A percentile compares a stretch with the other conserved stretches of the same genome.
Conservation (phyloP, 2,888 invertebrate genomes). For the Strigamia maritima region DNA sequence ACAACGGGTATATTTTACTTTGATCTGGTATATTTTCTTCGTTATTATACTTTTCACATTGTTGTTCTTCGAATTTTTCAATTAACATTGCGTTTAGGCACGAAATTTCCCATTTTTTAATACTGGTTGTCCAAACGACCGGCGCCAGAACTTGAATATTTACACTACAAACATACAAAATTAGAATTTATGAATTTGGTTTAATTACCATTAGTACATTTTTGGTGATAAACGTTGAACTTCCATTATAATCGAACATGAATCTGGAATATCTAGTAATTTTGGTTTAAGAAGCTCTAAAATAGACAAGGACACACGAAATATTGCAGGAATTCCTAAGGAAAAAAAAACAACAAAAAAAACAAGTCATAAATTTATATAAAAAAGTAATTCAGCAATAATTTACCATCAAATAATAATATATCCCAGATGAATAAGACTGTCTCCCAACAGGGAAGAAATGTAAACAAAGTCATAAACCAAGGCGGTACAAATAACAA, state of each 20-base stretch:
- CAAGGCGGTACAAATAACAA: constrained; percentile 40
- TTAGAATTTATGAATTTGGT: no score
- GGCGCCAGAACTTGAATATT: not conserved
- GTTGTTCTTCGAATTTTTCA: constrained; percentile 1
- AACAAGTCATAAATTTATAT: not conserved
- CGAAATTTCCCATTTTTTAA: constrained; percentile 17
- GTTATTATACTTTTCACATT: not conserved
- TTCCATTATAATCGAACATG: constrained; percentile 25
- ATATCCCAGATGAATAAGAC: constrained; percentile 41
- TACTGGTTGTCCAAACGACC: not conserved
- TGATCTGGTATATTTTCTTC: not conserved
- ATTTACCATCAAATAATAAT: constrained; percentile 37
- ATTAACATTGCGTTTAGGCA: not conserved
- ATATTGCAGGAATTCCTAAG: constrained; percentile 33
- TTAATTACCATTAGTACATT: not conserved
- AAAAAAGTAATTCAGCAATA: not conserved
- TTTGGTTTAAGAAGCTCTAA: constrained; percentile 27
- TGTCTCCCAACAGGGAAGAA: constrained; percentile 41
- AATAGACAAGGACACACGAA: constrained; percentile 36
- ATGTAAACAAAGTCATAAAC: constrained; percentile 42
- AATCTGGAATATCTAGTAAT: constrained; percentile 22
- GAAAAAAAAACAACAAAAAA: not conserved
- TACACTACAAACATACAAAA: not conserved
- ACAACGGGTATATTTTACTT: not conserved
- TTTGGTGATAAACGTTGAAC: constrained; percentile 38